Conservation (phyloP, 2,113 vertebrate genomes). For the Sarotherodon lohbergeri region DNA sequence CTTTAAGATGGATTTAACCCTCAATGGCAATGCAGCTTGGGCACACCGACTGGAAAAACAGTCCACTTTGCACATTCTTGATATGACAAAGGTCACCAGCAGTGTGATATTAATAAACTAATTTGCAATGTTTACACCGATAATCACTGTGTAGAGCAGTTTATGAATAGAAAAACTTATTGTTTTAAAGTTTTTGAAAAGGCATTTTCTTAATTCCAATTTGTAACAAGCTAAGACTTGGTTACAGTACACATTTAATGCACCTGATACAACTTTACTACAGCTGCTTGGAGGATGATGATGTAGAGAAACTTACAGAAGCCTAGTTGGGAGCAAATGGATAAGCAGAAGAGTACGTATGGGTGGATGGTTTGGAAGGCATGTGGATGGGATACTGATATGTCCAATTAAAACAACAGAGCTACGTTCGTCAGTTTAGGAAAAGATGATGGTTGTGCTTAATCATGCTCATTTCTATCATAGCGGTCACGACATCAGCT, state of each 20-base stretch:
- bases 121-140: background rate
- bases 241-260: background rate
- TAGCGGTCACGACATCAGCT: background rate
- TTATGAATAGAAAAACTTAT: background rate
- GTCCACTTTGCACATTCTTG: background rate
- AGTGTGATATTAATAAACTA: background rate
- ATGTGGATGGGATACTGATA: background rate
- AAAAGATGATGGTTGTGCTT: background rate
- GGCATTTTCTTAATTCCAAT: background rate
- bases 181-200: background rate
- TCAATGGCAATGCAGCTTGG: background rate
- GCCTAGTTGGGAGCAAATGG: background rate
- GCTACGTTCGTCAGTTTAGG: background rate
- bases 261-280: background rate
- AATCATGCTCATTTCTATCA: background rate
- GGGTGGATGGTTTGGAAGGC: background rate
- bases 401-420: background rate
- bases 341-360: background rate
- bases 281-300: background rate
- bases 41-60: background rate
- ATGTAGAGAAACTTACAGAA: background rate
- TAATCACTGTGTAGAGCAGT: background rate
- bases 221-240: background rate
- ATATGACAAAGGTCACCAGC: background rate
- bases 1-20: constrained; percentile 20